phyloP scores from a whole-genome alignment of 2,888 invertebrate species.

The Stenoptilia bipunctidactyla region DNA sequence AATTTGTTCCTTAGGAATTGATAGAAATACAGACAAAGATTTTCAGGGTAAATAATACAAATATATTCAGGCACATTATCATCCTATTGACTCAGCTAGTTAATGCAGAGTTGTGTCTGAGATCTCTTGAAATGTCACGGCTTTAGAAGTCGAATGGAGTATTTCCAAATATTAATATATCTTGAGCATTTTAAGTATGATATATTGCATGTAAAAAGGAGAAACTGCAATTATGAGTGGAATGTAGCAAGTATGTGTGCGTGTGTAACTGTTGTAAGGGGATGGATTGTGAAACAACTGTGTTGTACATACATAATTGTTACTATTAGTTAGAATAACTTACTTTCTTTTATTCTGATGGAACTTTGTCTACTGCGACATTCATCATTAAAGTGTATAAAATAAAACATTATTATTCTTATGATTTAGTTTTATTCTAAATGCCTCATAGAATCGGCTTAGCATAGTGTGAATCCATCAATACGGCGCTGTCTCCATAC shows the following conservation, averaged over 20 bases:
- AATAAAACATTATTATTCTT: conserved; percentile 1
- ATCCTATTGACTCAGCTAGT: background rate
- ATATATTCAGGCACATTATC: background rate
- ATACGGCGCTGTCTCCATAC: no score
- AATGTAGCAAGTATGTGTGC: background rate
- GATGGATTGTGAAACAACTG: background rate
- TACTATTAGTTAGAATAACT: background rate
- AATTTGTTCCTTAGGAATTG: background rate
- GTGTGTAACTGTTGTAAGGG: background rate
- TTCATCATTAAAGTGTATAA: background rate
- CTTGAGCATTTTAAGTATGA: background rate
- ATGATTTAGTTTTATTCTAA: background rate
- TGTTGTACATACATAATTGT: background rate
- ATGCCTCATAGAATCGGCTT: no score
- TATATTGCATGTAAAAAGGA: background rate
- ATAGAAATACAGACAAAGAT: background rate
- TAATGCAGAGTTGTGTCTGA: background rate
- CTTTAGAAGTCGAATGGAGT: background rate
- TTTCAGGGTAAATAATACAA: background rate
- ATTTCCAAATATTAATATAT: background rate
- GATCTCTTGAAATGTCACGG: background rate
- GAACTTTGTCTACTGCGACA: background rate
- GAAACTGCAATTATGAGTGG: background rate
- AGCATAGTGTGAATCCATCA: no score
- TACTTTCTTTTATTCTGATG: background rate